These are phyloP conservation scores for Hyles lineata DNA, from an alignment of 2,888 invertebrate species.

Conservation along the genomic window DNA sequence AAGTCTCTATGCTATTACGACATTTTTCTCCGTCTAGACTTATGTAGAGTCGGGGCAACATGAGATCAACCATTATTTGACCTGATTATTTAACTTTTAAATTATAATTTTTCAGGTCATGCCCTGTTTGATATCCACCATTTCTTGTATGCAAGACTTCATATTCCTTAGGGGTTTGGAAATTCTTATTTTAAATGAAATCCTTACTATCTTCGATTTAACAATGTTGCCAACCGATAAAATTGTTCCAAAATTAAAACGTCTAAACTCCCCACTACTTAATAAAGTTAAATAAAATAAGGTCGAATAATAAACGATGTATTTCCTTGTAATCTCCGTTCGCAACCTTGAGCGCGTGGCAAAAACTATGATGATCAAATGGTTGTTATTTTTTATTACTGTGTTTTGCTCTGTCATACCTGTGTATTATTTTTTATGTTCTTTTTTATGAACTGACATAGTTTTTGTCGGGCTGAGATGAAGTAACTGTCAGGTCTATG, in stretches of 20 bases:
- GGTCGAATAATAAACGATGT: slow-evolving; percentile 5
- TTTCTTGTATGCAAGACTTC: too few species aligned
- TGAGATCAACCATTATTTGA: too few species aligned
- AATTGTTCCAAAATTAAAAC: slow-evolving; percentile 1
- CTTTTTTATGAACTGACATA: neutral
- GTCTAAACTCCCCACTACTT: neutral
- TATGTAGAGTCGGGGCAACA: too few species aligned
- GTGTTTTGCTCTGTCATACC: slow-evolving; percentile 8
- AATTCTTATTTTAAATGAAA: neutral
- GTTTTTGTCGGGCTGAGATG: neutral
- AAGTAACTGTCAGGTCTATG: slow-evolving; percentile 8
- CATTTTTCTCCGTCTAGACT: too few species aligned
- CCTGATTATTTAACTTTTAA: too few species aligned
- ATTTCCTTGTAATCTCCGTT: slow-evolving; percentile 13
- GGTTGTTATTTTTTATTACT: slow-evolving; percentile 4
- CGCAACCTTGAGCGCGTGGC: slow-evolving; percentile 13
- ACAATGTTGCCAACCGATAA: neutral
- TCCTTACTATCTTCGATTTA: neutral
- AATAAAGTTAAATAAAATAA: slow-evolving; percentile 12
- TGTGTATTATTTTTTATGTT: neutral
- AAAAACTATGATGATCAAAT: slow-evolving; percentile 21
- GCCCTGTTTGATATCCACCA: too few species aligned
- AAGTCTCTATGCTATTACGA: too few species aligned
- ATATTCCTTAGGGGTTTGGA: neutral
- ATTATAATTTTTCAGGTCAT: too few species aligned